These are phyloP conservation scores for Neoarius graeffei DNA, from an alignment of 2,113 vertebrate genomes.

Conservation along the genomic window DNA sequence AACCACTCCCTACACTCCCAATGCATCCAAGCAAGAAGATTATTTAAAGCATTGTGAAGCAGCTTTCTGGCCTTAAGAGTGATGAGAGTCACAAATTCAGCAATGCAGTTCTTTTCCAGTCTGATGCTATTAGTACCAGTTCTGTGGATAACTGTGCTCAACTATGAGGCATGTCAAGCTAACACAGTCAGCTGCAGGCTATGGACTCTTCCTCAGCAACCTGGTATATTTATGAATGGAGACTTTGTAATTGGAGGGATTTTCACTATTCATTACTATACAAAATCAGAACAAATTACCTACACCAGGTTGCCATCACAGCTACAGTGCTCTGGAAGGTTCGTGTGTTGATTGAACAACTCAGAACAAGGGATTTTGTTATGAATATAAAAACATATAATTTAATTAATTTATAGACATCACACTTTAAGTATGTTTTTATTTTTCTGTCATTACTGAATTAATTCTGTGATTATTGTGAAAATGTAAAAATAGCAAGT, in stretches of 20 bases:
- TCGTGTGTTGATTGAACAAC: not conserved
- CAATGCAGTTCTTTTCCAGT: constrained; percentile 22
- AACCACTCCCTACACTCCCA: not conserved
- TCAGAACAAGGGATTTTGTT: not conserved
- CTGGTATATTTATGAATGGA: constrained; percentile 62
- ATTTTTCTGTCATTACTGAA: not conserved
- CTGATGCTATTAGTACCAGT: not conserved
- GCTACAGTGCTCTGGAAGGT: constrained; percentile 57
- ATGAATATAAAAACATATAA: too few species aligned
- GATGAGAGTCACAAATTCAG: not conserved
- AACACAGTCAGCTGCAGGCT: constrained; percentile 53
- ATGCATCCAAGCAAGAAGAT: not conserved
- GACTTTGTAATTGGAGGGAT: constrained; percentile 66
- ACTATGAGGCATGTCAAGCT: constrained; percentile 35
- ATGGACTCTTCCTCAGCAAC: constrained; percentile 47
- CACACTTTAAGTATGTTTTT: not conserved
- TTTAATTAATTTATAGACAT: too few species aligned
- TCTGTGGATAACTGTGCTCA: constrained; percentile 1
- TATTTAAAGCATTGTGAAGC: constrained; percentile 18
- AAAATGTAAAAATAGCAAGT: too few species aligned
- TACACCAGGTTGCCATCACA: constrained; percentile 62
- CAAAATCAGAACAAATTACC: constrained; percentile 49
- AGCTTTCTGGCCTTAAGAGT: not conserved
- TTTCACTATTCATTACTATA: constrained; percentile 63
- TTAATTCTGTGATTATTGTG: too few species aligned